A percentile compares a stretch with the other conserved stretches of the same genome.
These are phyloP conservation scores for Dichetophora obliterata DNA, from an alignment of 2,888 invertebrate genomes.

Conservation along the genomic window DNA sequence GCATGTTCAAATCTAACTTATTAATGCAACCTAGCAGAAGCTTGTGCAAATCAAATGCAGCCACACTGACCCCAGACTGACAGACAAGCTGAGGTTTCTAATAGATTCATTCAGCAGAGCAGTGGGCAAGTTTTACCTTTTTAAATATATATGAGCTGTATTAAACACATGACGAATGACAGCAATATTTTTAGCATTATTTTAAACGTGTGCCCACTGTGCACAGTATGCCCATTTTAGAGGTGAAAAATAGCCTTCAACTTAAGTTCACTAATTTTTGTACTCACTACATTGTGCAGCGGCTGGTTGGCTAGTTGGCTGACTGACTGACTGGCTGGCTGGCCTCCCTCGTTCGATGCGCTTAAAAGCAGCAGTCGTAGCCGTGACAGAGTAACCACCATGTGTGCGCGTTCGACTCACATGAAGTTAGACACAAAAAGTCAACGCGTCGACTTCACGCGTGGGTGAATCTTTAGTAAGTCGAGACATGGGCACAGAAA, in stretches of 20 bases:
- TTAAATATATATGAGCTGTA: not conserved
- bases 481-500: not conserved
- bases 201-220: slow-evolving; percentile 13
- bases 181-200: not conserved
- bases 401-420: slow-evolving; percentile 30
- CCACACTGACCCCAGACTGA: too few species aligned
- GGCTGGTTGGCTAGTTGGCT: not conserved
- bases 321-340: not conserved
- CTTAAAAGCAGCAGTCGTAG: not conserved
- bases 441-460: slow-evolving; percentile 35
- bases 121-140: not conserved
- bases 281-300: not conserved
- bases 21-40: too few species aligned
- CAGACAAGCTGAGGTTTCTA: too few species aligned
- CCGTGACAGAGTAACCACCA: slow-evolving; percentile 32
- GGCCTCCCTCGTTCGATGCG: slow-evolving; percentile 1
- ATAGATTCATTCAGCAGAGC: too few species aligned
- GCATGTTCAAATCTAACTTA: too few species aligned
- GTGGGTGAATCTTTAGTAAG: slow-evolving; percentile 33
- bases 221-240: slow-evolving; percentile 33
- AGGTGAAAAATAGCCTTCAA: slow-evolving; percentile 66
- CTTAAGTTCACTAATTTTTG: slow-evolving; percentile 51
- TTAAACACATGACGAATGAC: not conserved
- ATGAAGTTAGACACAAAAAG: slow-evolving; percentile 10
- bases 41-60: too few species aligned